These are phyloP conservation scores for Steinernema feltiae DNA, from an alignment of 1,140 invertebrate species.

Conservation along the genomic window DNA sequence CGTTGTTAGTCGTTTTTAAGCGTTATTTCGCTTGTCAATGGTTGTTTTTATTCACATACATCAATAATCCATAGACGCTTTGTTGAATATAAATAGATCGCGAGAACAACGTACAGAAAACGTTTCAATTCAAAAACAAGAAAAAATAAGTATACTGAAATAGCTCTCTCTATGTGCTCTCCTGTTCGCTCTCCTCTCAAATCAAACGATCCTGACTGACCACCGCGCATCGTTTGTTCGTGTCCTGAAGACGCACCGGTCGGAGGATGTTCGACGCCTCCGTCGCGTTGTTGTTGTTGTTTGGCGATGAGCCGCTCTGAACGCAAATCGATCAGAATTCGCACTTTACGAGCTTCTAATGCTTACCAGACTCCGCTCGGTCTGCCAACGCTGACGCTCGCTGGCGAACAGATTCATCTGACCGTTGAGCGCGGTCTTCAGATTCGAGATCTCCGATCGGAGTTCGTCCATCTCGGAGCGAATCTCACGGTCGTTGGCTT, in stretches of 20 bases:
- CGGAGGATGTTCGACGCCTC: background rate
- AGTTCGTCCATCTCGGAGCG: conserved; percentile 20
- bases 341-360: background rate
- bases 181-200: too few relatives aligned
- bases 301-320: background rate
- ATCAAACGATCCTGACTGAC: background rate
- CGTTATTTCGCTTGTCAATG: too few relatives aligned
- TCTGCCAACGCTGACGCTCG: conserved; percentile 16
- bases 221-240: background rate
- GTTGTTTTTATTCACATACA: too few relatives aligned
- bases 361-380: background rate
- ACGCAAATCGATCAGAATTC: background rate
- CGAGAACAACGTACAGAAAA: too few relatives aligned
- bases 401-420: conserved; percentile 17
- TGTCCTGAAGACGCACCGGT: background rate
- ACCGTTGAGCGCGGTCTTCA: conserved; percentile 16
- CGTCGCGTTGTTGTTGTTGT: background rate
- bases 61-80: too few relatives aligned
- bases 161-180: background rate
- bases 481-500: background rate
- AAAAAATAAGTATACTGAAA: background rate
- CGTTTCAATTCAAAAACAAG: too few relatives aligned
- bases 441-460: conserved; percentile 10
- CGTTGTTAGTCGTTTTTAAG: too few relatives aligned
- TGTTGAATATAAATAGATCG: too few relatives aligned